phyloP scores from a whole-genome alignment of 2,113 vertebrate species.

The Cyprinus carpio region DNA sequence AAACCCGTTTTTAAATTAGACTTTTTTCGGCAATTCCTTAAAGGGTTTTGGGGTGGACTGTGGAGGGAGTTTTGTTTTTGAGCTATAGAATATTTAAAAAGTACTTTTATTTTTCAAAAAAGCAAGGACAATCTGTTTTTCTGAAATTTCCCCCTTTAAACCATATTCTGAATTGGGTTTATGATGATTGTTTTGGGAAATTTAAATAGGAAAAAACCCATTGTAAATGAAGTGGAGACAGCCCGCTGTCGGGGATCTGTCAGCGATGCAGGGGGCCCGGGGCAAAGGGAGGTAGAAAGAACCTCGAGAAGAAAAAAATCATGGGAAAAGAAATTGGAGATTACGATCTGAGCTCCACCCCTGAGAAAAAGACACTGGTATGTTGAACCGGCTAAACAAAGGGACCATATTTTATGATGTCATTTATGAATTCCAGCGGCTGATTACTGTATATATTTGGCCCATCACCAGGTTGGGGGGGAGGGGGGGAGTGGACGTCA shows the following conservation, averaged over 20 bases:
- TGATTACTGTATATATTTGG: slow-evolving; percentile 21
- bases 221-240: neutral
- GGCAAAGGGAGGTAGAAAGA: slow-evolving; percentile 70
- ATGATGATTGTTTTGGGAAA: neutral
- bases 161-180: neutral
- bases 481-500: slow-evolving; percentile 61
- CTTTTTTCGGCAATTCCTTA: neutral
- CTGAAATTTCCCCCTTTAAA: neutral
- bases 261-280: slow-evolving; percentile 68
- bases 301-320: slow-evolving; percentile 62
- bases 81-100: too few species aligned
- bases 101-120: too few species aligned
- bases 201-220: slow-evolving; percentile 6
- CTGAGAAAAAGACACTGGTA: slow-evolving; percentile 69
- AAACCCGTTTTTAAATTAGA: neutral
- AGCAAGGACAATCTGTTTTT: neutral
- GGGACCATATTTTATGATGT: neutral
- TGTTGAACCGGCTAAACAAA: neutral
- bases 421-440: too few species aligned
- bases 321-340: slow-evolving; percentile 62
- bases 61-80: too few species aligned
- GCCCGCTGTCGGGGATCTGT: slow-evolving; percentile 54
- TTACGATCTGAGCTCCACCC: slow-evolving; percentile 62
- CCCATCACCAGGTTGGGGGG: slow-evolving; percentile 63
- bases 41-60: too few species aligned